Evolutionary conservation across 2,888 invertebrate species (phyloP).

Genomic region (Chorisops tibialis): DNA sequence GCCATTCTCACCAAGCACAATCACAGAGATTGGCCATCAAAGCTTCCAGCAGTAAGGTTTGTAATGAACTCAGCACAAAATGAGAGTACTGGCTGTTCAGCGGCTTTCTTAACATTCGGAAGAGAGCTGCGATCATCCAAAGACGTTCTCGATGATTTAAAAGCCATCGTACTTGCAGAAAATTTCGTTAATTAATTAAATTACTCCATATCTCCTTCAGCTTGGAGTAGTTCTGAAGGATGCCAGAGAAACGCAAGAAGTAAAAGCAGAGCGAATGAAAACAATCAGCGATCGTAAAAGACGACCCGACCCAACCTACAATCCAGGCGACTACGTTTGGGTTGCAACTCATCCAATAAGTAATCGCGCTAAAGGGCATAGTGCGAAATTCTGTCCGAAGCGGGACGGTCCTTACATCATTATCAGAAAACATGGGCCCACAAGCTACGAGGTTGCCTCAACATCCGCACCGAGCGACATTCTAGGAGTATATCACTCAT

Average conservation of each 20-base stretch:
- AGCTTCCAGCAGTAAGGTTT: slow-evolving; percentile 44
- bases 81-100: slow-evolving; percentile 39
- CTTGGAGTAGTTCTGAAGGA: neutral
- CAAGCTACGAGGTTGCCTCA: too few relatives aligned
- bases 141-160: slow-evolving; percentile 40
- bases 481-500: too few relatives aligned
- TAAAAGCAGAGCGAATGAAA: too few relatives aligned
- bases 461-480: too few relatives aligned
- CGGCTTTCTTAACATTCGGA: slow-evolving; percentile 44
- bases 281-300: neutral
- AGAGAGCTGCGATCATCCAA: slow-evolving; percentile 43
- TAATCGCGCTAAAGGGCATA: slow-evolving; percentile 18
- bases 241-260: neutral
- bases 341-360: neutral
- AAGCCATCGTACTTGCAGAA: slow-evolving; percentile 38
- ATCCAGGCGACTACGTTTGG: neutral
- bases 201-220: slow-evolving; percentile 1
- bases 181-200: slow-evolving; percentile 34
- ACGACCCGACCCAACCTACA: neutral
- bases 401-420: slow-evolving; percentile 40
- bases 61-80: slow-evolving; percentile 44
- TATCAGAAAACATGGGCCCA: too few relatives aligned
- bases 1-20: slow-evolving; percentile 39
- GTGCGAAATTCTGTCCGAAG: slow-evolving; percentile 38
- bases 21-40: slow-evolving; percentile 40